Evolutionary conservation across 2,888 invertebrate genomes (phyloP), one percentile per base, ranked within the genome.

Genomic region (Eulithis testata): DNA sequence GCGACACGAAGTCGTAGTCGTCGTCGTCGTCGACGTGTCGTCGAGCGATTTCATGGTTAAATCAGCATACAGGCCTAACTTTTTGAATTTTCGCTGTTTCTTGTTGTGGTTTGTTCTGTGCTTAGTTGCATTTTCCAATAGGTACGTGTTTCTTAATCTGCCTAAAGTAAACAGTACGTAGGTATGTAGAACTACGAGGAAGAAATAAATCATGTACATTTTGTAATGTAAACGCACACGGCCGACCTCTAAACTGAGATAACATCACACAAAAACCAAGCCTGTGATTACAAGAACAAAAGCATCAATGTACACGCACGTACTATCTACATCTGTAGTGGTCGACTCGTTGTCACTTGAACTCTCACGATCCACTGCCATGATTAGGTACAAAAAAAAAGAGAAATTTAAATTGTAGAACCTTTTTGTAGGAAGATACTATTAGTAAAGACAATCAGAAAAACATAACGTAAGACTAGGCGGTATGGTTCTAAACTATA

Each of bases 231-330:
- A 53, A 27, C 36, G 37, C 56, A 40, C 49, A 11, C 49, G 53
- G 4, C 11, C 60, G 44, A 52, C 62, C 62, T 63, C 52, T 47
- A 37, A 58, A 31, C 44, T 11, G 5, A 68, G 70, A 71, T 68
- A 63, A 43, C 31, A 71, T 71, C 70, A 54, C 56, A 53, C 65
- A 73, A 73, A 73, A 62, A 47, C 21, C 36, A 63, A 54, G 56
- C 54, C 60, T 37, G 53, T 73, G 67, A 73, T 71, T 71, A 73
- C 40, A 57, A 47, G 60, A 68, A 71, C 70, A 54, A 5, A 70
- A 68, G 55, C 60, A 55, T 50, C 56, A 60, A 60, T 50, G 51
- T 49, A 60, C 60, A 52, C 5, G 61, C 68, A 69, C 70, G 73
- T 68, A 63, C 8, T 51, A 68, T 70, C 68, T 61, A 37, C 54